phyloP scores from a whole-genome alignment of 2,888 invertebrate species.

The Beris morrisii region DNA sequence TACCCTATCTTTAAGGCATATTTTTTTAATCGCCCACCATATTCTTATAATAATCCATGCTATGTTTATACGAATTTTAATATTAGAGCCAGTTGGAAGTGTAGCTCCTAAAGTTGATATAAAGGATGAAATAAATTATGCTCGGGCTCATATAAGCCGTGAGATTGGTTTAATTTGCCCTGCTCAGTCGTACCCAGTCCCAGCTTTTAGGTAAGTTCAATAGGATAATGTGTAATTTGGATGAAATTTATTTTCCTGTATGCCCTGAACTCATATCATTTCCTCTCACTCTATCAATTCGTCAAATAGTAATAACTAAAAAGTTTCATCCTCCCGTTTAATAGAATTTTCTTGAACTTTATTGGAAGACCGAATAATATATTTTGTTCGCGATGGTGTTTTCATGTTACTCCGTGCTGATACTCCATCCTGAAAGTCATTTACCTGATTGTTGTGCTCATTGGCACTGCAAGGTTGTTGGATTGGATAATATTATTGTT shows the following conservation, averaged over 20 bases:
- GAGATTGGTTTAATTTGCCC: slow-evolving; percentile 71
- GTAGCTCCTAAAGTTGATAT: slow-evolving; percentile 69
- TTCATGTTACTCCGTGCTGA: no score
- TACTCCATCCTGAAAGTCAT: no score
- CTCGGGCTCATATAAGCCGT: slow-evolving; percentile 55
- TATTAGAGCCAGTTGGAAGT: slow-evolving; percentile 59
- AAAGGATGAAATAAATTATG: slow-evolving; percentile 64
- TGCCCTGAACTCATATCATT: not conserved
- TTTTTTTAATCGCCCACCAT: not conserved
- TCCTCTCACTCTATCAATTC: not conserved
- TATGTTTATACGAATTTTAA: not conserved
- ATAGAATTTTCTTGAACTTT: no score
- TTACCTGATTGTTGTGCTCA: no score
- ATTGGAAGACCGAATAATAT: no score
- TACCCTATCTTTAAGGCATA: not conserved
- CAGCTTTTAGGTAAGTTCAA: slow-evolving; percentile 48
- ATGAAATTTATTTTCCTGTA: not conserved
- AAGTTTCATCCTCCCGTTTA: no score
- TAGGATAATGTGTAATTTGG: not conserved
- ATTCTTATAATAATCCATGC: slow-evolving; percentile 31
- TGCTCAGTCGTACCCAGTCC: slow-evolving; percentile 59
- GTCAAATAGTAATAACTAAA: no score
- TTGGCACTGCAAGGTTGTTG: no score
- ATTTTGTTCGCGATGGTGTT: no score
- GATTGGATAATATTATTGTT: no score